A percentile compares a stretch with the other conserved stretches of the same genome.
These are phyloP conservation scores for Ostrea edulis DNA, from an alignment of 1,140 invertebrate species.

Conservation along the genomic window DNA sequence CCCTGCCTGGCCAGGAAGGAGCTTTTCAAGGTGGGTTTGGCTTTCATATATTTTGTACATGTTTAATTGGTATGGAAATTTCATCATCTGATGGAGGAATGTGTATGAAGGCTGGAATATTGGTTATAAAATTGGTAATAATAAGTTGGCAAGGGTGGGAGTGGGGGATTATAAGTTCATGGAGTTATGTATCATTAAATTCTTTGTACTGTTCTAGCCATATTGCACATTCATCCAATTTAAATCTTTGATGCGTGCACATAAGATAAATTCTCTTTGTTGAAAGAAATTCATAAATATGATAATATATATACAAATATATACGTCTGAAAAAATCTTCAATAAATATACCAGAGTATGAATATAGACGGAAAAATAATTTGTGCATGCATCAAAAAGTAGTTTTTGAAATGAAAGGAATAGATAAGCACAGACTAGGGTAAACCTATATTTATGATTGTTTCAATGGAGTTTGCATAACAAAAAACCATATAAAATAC, in stretches of 20 bases:
- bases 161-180: too few relatives aligned
- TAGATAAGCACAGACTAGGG: neutral
- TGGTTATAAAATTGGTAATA: neutral
- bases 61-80: slow-evolving; percentile 30
- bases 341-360: neutral
- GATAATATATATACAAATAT: too few relatives aligned
- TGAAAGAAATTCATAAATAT: too few relatives aligned
- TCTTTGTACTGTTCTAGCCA: neutral
- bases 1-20: slow-evolving; percentile 30
- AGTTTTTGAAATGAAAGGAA: neutral
- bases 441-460: too few relatives aligned
- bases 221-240: neutral
- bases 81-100: slow-evolving; percentile 18
- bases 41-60: neutral
- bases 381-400: neutral
- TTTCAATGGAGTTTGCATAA: too few relatives aligned
- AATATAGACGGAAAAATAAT: neutral
- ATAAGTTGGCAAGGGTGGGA: neutral
- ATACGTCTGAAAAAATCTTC: neutral
- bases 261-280: neutral
- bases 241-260: neutral
- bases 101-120: neutral
- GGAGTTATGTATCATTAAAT: neutral
- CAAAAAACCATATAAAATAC: too few relatives aligned
- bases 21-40: slow-evolving; percentile 41